These are phyloP conservation scores for Sebastiscus tertius DNA, from an alignment of 2,797 vertebrate species.

Conservation along the genomic window DNA sequence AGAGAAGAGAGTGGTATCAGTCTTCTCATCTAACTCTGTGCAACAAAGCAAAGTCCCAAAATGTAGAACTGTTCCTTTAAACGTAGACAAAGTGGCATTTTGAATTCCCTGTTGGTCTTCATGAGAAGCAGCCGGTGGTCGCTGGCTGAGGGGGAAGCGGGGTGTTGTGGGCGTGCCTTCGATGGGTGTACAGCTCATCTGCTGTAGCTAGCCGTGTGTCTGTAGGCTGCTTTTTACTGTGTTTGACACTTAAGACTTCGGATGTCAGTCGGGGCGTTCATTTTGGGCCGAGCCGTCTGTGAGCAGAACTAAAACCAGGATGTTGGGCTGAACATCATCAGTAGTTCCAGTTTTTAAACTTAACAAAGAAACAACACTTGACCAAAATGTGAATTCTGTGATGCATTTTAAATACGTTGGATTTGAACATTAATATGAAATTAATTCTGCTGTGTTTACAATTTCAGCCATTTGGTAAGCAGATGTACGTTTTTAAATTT, in stretches of 20 bases:
- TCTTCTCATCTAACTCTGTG: neutral
- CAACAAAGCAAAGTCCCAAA: neutral
- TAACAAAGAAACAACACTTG: neutral
- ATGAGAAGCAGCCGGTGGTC: slow-evolving; percentile 9
- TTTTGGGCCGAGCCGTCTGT: slow-evolving; percentile 33
- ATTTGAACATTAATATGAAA: slow-evolving; percentile 27
- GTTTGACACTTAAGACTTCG: slow-evolving; percentile 27
- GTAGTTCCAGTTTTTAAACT: slow-evolving; percentile 32
- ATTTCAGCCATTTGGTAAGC: slow-evolving; percentile 28
- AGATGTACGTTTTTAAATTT: slow-evolving; percentile 23
- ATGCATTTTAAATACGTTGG: slow-evolving; percentile 29
- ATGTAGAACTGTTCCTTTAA: slow-evolving; percentile 16
- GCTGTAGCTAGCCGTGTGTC: slow-evolving; percentile 66
- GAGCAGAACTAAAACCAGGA: slow-evolving; percentile 3
- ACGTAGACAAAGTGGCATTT: slow-evolving; percentile 18
- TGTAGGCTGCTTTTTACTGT: slow-evolving; percentile 62
- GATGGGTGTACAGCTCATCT: slow-evolving; percentile 69
- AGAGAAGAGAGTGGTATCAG: too few species aligned
- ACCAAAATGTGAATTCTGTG: slow-evolving; percentile 34
- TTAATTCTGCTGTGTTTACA: slow-evolving; percentile 55
- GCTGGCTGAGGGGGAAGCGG: slow-evolving; percentile 35
- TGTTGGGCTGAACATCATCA: neutral
- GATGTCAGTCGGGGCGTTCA: slow-evolving; percentile 46
- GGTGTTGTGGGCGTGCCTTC: slow-evolving; percentile 75
- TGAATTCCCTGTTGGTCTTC: slow-evolving; percentile 1